Percentiles rank a stretch among this genome's conserved stretches.
Evolutionary conservation across 2,888 invertebrate species (phyloP).

Genomic region (Oxystoma pomonae): DNA sequence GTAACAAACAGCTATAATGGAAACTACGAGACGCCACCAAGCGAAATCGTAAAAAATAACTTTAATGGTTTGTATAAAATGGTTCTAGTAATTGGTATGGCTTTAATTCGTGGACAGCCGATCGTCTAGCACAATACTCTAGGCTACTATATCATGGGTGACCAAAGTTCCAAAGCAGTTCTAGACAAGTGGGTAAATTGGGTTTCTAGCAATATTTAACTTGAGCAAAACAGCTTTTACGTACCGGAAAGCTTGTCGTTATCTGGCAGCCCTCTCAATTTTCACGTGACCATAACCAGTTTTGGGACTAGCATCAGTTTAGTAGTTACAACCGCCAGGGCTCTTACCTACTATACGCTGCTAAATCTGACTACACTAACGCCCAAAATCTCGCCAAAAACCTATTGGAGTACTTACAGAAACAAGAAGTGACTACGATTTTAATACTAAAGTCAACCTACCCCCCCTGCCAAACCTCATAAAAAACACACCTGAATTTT

Average conservation of each 20-base stretch:
- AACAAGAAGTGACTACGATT: constrained; percentile 2
- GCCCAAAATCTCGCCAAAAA: constrained; percentile 24
- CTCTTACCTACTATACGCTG: constrained; percentile 28
- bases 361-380: constrained; percentile 22
- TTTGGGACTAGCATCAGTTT: constrained; percentile 26
- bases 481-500: no score
- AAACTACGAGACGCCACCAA: constrained; percentile 28
- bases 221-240: constrained; percentile 9
- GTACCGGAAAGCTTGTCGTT: constrained; percentile 23
- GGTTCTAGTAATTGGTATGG: constrained; percentile 20
- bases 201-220: constrained; percentile 19
- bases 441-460: constrained; percentile 24
- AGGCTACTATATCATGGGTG: constrained; percentile 29
- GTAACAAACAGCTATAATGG: constrained; percentile 33
- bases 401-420: constrained; percentile 24
- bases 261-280: constrained; percentile 25
- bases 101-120: constrained; percentile 28
- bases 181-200: constrained; percentile 28
- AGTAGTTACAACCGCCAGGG: constrained; percentile 27
- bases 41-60: constrained; percentile 25
- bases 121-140: constrained; percentile 29
- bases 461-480: no score
- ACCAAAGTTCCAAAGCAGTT: constrained; percentile 23
- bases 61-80: constrained; percentile 24
- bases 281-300: constrained; percentile 18